phyloP scores from a whole-genome alignment of 2,113 vertebrate species.

The Caranx ignobilis region DNA sequence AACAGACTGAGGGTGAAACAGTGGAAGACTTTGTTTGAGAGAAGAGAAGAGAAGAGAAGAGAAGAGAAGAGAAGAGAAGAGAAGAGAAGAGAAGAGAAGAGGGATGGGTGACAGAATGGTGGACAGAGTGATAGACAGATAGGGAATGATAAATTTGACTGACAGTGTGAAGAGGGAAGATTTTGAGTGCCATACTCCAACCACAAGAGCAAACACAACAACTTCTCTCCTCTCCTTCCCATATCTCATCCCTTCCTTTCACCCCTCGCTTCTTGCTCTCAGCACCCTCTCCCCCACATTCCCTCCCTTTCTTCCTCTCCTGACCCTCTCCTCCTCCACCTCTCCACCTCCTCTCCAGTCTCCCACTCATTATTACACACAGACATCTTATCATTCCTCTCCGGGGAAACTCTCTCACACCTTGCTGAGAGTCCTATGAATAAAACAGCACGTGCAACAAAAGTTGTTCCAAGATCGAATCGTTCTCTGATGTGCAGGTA shows the following conservation, averaged over 20 bases:
- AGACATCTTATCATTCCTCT: slow-evolving; percentile 13
- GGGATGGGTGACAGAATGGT: slow-evolving; percentile 6
- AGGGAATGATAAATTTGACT: slow-evolving; percentile 46
- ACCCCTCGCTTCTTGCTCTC: slow-evolving; percentile 29
- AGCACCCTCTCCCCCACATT: not conserved
- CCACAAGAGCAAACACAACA: slow-evolving; percentile 39
- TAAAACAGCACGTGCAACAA: slow-evolving; percentile 53
- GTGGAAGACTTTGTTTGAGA: slow-evolving; percentile 72
- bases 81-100: slow-evolving; percentile 16
- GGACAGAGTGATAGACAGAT: slow-evolving; percentile 18
- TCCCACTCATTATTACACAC: slow-evolving; percentile 49
- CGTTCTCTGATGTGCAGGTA: not conserved
- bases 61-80: slow-evolving; percentile 5
- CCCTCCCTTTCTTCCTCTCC: not conserved
- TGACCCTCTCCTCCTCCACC: slow-evolving; percentile 4
- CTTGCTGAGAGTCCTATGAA: slow-evolving; percentile 16
- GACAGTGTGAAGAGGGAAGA: slow-evolving; percentile 42
- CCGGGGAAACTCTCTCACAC: slow-evolving; percentile 9
- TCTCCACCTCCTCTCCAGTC: slow-evolving; percentile 15
- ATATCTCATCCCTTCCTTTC: slow-evolving; percentile 32
- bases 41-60: slow-evolving; percentile 24
- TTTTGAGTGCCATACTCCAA: slow-evolving; percentile 31
- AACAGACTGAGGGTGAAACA: slow-evolving; percentile 47
- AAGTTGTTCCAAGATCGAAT: slow-evolving; percentile 42
- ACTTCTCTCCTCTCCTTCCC: slow-evolving; percentile 24